These are phyloP conservation scores for Cyprinella venusta DNA, from an alignment of 2,797 vertebrate species.

Conservation along the genomic window DNA sequence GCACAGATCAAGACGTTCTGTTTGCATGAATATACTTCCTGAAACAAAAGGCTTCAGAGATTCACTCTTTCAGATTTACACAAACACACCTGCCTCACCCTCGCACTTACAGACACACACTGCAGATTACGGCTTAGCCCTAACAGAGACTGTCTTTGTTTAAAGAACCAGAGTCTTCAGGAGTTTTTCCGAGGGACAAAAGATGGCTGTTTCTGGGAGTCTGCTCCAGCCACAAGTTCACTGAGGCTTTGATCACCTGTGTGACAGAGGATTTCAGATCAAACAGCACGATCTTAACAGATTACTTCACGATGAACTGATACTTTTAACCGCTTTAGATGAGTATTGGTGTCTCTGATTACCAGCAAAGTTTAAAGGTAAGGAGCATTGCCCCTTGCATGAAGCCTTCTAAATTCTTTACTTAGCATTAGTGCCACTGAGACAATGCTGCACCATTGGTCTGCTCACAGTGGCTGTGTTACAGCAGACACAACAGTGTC, in stretches of 20 bases:
- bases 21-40: background rate
- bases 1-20: background rate
- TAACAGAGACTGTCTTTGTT: constrained; percentile 52
- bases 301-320: constrained; percentile 25
- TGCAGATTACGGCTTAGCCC: constrained; percentile 6
- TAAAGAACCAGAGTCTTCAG: constrained; percentile 26
- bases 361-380: constrained; percentile 6
- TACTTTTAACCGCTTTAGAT: background rate
- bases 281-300: constrained; percentile 20
- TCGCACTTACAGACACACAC: constrained; percentile 18
- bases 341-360: background rate
- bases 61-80: constrained; percentile 15
- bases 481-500: constrained; percentile 32
- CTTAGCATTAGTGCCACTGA: background rate
- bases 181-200: constrained; percentile 24
- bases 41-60: background rate
- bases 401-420: background rate
- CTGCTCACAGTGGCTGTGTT: background rate
- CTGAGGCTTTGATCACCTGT: constrained; percentile 51
- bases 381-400: background rate
- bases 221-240: constrained; percentile 2
- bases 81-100: background rate
- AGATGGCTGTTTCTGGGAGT: constrained; percentile 18
- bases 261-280: constrained; percentile 43
- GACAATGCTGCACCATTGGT: background rate